Conservation (phyloP, 2,113 vertebrate genomes). For the Neopipo cinnamomea region DNA sequence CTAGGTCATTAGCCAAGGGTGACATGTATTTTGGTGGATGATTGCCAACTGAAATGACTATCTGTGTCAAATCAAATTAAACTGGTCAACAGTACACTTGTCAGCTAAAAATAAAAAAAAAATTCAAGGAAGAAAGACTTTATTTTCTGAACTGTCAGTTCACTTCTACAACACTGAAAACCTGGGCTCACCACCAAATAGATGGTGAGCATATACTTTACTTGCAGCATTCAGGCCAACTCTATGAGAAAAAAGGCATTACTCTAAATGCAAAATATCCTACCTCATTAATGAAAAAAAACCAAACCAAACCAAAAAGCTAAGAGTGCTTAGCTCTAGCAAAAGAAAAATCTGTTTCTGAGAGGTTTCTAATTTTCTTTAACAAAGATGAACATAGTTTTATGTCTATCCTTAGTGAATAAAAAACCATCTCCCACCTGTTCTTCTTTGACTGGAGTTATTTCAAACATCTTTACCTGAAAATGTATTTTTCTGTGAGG, state of each 20-base stretch:
- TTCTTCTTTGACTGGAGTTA: neutral
- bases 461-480: neutral
- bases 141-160: slow-evolving; percentile 2
- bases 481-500: neutral
- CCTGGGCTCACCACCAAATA: neutral
- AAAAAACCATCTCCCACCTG: neutral
- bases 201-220: neutral
- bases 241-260: neutral
- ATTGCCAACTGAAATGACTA: slow-evolving; percentile 17
- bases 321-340: no score
- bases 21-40: neutral
- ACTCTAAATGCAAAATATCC: neutral
- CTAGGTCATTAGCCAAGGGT: neutral
- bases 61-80: slow-evolving; percentile 27
- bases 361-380: neutral
- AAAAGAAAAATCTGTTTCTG: neutral
- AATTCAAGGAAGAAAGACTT: neutral
- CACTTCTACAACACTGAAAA: neutral
- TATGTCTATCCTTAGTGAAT: neutral
- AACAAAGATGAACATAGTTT: neutral
- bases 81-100: neutral
- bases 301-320: neutral
- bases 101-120: neutral
- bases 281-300: neutral
- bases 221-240: neutral